Conservation (phyloP, 2,113 vertebrate species). For the Cricetomys ansorgei region DNA sequence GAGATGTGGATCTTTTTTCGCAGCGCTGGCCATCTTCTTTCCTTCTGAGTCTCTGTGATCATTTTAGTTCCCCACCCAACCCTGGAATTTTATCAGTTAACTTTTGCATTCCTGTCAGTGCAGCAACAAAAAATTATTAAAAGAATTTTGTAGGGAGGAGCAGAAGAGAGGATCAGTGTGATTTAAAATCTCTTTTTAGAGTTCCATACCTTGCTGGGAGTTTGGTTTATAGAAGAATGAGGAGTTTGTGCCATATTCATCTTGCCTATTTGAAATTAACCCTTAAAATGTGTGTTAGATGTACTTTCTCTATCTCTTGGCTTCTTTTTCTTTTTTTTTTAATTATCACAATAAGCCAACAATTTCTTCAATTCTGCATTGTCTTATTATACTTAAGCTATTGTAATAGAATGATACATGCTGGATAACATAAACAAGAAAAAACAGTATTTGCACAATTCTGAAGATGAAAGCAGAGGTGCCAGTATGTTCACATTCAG, state of each 20-base stretch:
- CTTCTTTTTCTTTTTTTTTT: not conserved
- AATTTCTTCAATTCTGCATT: not conserved
- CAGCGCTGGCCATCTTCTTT: not conserved
- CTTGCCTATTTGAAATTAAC: not conserved
- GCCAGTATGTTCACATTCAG: not conserved
- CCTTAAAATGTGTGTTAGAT: not conserved
- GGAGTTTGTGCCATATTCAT: not conserved
- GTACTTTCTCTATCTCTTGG: not conserved
- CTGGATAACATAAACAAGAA: not conserved
- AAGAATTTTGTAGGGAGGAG: not conserved
- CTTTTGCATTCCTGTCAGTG: not conserved
- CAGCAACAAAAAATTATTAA: not conserved
- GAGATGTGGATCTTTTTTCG: constrained; percentile 13
- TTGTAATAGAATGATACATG: not conserved
- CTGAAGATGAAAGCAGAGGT: not conserved
- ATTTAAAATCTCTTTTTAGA: not conserved
- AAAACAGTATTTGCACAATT: not conserved
- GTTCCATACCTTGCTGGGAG: not conserved
- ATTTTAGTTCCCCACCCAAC: constrained; percentile 7
- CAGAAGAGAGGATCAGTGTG: not conserved
- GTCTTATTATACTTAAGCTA: not conserved
- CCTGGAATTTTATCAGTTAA: constrained; percentile 1
- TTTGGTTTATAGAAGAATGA: not conserved
- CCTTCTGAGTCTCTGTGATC: not conserved
- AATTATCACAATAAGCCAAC: not conserved